Conservation (phyloP, 2,888 invertebrate genomes). For the Tachina grossa region DNA sequence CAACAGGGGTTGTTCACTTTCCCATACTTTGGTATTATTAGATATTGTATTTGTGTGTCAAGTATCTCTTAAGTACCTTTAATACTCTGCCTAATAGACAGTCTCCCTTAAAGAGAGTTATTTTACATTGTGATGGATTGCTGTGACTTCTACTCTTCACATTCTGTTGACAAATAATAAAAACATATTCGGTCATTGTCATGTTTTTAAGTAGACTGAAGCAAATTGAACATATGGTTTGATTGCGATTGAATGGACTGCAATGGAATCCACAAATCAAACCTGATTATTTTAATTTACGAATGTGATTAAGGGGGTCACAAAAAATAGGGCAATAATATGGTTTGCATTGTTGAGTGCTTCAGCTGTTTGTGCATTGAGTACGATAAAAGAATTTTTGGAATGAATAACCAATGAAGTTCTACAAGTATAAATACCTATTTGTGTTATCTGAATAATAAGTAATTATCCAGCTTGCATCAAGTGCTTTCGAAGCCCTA, state of each 20-base stretch:
- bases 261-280: conserved; percentile 16
- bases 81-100: conserved; percentile 46
- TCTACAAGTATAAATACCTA: no score
- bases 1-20: conserved; percentile 51
- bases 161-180: background rate
- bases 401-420: no score
- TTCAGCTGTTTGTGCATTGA: background rate
- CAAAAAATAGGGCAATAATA: background rate
- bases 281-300: conserved; percentile 28
- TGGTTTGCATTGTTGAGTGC: background rate
- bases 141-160: background rate
- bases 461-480: no score
- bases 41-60: conserved; percentile 30
- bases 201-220: background rate
- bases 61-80: conserved; percentile 57
- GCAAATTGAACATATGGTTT: conserved; percentile 45
- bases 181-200: conserved; percentile 11
- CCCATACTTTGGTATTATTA: background rate
- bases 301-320: background rate
- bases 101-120: conserved; percentile 52
- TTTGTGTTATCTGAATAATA: no score
- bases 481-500: no score
- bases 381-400: no score
- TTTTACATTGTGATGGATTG: conserved; percentile 49
- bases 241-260: conserved; percentile 9